Percentiles rank a stretch among this genome's conserved stretches.
Conservation (phyloP, 2,113 vertebrate genomes). For the Azemiops feae region DNA sequence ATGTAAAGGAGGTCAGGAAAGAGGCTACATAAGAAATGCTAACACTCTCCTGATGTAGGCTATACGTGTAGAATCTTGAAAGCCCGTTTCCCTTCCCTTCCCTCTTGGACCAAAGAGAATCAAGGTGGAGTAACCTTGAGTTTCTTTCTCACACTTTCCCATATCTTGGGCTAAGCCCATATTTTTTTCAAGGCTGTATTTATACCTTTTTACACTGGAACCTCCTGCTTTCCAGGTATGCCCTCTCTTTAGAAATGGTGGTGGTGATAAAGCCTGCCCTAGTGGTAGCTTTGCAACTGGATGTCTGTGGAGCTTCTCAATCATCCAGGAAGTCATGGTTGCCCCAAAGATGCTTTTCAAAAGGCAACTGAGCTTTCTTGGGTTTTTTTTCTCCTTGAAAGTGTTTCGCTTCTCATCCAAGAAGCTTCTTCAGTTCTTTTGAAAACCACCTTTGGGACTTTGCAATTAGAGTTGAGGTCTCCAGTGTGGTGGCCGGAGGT, state of each 20-base stretch:
- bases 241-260: background rate
- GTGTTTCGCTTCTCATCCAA: background rate
- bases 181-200: background rate
- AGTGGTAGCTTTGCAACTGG: background rate
- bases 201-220: background rate
- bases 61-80: background rate
- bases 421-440: background rate
- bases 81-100: background rate
- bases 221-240: background rate
- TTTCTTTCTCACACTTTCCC: background rate
- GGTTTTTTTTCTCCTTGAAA: background rate
- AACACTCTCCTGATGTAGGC: background rate
- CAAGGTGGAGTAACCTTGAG: background rate
- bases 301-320: background rate
- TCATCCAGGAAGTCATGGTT: background rate
- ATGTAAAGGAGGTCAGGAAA: background rate
- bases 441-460: background rate
- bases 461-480: background rate
- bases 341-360: background rate
- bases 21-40: background rate
- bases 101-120: background rate
- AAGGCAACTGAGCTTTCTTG: background rate
- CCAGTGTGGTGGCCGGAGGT: background rate
- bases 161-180: background rate
- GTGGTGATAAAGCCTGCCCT: background rate